Conservation (phyloP, 2,113 vertebrate genomes). For the Elanus axillaris region DNA sequence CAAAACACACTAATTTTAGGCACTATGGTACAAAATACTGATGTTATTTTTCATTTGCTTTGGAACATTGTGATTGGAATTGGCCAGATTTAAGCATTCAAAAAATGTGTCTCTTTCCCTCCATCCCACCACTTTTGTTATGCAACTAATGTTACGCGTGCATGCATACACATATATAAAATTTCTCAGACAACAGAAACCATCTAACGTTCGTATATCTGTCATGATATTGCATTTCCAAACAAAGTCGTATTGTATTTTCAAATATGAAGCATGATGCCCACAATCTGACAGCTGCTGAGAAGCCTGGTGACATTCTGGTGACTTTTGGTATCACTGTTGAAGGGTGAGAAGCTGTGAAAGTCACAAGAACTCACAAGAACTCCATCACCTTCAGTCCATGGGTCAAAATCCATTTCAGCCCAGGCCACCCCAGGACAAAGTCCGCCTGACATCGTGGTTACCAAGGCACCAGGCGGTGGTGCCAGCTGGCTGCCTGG, state of each 20-base stretch:
- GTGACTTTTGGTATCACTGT: not conserved
- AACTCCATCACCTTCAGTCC: not conserved
- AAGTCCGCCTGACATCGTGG: not conserved
- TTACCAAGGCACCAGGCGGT: accelerated
- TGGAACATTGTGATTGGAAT: not conserved
- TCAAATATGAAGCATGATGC: not conserved
- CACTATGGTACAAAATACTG: not conserved
- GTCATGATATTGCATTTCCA: not conserved
- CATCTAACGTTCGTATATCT: not conserved
- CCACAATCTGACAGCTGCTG: not conserved
- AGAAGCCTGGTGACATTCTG: not conserved
- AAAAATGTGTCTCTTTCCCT: not conserved
- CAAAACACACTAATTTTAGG: not conserved
- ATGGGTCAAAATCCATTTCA: not conserved
- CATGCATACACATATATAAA: not conserved
- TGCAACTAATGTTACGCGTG: not conserved
- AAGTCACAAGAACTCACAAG: not conserved
- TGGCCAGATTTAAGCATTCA: not conserved
- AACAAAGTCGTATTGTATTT: not conserved
- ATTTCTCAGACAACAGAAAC: not conserved
- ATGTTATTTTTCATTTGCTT: not conserved
- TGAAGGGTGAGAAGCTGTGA: not conserved
- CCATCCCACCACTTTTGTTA: not conserved
- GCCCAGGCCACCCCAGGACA: not conserved
- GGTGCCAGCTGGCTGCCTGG: not conserved